Evolutionary conservation across 2,888 invertebrate genomes (phyloP).

Genomic region (Gasteruption jaculator): DNA sequence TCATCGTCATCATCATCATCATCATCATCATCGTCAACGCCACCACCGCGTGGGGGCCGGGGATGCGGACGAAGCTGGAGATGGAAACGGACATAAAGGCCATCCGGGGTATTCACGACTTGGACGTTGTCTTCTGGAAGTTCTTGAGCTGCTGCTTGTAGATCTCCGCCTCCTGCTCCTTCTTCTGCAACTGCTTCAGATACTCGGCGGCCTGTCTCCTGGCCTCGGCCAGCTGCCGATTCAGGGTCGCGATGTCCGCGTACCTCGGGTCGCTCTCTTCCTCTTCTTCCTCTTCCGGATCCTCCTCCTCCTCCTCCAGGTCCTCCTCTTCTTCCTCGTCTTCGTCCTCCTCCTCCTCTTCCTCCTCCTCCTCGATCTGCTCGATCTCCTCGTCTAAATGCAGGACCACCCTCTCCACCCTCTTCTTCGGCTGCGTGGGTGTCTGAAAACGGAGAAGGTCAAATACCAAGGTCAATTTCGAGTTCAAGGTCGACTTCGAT

Average conservation of each 20-base stretch:
- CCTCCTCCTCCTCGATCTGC: conserved; percentile 52
- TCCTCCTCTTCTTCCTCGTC: no score
- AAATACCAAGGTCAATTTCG: no score
- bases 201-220: conserved; percentile 46
- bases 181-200: conserved; percentile 45
- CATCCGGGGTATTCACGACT: no score
- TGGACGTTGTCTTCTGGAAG: conserved; percentile 31
- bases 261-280: conserved; percentile 28
- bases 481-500: no score
- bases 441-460: no score
- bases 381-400: conserved; percentile 45
- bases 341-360: conserved; percentile 41
- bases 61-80: no score
- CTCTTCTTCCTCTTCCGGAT: conserved; percentile 11
- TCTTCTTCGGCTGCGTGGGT: conserved; percentile 34
- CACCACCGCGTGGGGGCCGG: no score
- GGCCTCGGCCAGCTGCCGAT: conserved; percentile 46
- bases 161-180: conserved; percentile 49
- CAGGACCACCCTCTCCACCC: conserved; percentile 37
- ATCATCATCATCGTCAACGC: no score
- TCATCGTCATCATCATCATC: no score
- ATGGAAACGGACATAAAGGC: background rate
- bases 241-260: conserved; percentile 44
- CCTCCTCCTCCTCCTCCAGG: no score
- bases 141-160: conserved; percentile 49